phyloP scores from a whole-genome alignment of 2,797 vertebrate genomes.

The Eidolon dupreanum region DNA sequence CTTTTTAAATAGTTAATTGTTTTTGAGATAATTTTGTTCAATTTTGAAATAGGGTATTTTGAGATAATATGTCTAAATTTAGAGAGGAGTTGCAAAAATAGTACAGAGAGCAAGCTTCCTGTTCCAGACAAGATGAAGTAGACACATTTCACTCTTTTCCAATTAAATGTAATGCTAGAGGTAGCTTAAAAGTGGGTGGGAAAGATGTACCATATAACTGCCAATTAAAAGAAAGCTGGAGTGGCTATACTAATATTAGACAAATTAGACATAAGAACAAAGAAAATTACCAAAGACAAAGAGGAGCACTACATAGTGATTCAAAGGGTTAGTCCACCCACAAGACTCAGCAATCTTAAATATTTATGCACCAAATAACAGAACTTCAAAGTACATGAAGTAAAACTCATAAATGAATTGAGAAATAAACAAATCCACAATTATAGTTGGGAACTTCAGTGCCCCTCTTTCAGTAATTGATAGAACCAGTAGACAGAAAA shows the following conservation, averaged over 20 bases:
- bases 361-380: conserved; percentile 20
- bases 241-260: neutral
- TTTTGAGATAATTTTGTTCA: conserved; percentile 17
- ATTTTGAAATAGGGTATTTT: conserved; percentile 40
- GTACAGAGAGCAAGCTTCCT: conserved; percentile 14
- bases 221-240: conserved; percentile 28
- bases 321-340: neutral
- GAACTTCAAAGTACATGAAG: conserved; percentile 5
- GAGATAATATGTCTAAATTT: conserved; percentile 22
- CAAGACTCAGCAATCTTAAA: conserved; percentile 28
- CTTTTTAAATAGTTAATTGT: conserved; percentile 18
- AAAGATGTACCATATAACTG: neutral
- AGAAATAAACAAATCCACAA: conserved; percentile 29
- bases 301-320: neutral
- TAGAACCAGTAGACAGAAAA: conserved; percentile 27
- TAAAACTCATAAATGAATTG: conserved; percentile 33
- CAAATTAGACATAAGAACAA: conserved; percentile 52
- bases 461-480: neutral
- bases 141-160: neutral
- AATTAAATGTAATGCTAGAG: conserved; percentile 7
- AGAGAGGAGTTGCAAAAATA: conserved; percentile 43
- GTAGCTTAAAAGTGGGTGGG: conserved; percentile 33
- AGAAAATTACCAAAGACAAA: neutral
- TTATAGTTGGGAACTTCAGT: neutral
- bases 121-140: conserved; percentile 9